Evolutionary conservation across 1,140 invertebrate genomes (phyloP).

Genomic region (Caerostris darwini): DNA sequence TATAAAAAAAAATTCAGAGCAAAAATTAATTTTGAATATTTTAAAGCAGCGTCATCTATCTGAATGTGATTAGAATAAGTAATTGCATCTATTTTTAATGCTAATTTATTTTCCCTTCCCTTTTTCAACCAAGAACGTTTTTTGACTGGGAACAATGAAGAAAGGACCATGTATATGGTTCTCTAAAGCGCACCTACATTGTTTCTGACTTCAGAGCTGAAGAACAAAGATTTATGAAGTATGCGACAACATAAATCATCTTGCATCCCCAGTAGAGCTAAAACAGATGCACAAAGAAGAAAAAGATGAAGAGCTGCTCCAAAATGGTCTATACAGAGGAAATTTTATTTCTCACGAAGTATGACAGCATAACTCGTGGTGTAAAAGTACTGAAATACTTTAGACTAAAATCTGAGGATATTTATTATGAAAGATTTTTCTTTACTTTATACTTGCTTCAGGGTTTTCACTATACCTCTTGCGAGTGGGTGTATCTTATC

Average conservation of each 20-base stretch:
- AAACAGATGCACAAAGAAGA: constrained; percentile 30
- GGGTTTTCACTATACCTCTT: neutral
- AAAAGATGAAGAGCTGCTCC: neutral
- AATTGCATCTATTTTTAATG: neutral
- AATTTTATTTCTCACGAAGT: constrained; percentile 33
- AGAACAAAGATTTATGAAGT: constrained; percentile 54
- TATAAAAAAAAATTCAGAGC: too few relatives aligned
- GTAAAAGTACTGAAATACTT: neutral
- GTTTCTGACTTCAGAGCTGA: constrained; percentile 27
- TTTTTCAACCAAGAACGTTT: neutral
- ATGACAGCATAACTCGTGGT: neutral
- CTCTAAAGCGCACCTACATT: constrained; percentile 27
- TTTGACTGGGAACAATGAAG: neutral
- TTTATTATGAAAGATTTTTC: neutral
- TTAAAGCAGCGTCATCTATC: neutral
- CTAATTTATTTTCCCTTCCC: neutral
- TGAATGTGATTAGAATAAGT: neutral
- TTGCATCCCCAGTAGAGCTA: constrained; percentile 54
- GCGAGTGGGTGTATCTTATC: neutral
- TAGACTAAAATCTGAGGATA: neutral
- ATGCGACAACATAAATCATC: constrained; percentile 65
- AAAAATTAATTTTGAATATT: too few relatives aligned
- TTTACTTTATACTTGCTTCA: neutral
- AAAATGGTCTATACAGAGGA: constrained; percentile 15
- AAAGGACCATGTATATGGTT: neutral